phyloP scores from a whole-genome alignment of 1,140 invertebrate species.

The Tachypleus tridentatus region DNA sequence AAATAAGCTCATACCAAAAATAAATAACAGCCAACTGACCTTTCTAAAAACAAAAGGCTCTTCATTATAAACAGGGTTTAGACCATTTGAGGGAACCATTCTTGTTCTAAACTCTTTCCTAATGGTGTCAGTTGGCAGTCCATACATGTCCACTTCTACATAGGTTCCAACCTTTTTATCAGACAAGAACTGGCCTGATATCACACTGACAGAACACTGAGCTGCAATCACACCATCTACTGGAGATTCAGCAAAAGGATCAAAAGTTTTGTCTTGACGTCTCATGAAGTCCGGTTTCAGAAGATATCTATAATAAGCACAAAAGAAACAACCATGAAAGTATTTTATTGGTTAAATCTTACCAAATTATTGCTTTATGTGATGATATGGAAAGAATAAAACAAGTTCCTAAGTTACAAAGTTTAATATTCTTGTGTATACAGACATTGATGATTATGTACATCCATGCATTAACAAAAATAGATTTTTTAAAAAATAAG shows the following conservation, averaged over 20 bases:
- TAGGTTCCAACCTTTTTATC: conserved; percentile 98
- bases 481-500: too few species aligned
- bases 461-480: too few species aligned
- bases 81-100: conserved; percentile 88
- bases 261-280: conserved; percentile 86
- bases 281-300: conserved; percentile 99
- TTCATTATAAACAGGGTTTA: conserved; percentile 97
- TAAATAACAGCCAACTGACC: conserved; percentile 38
- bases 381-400: too few species aligned
- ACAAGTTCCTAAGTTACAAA: too few species aligned
- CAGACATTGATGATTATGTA: too few species aligned
- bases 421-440: too few species aligned
- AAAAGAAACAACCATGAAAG: too few species aligned
- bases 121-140: conserved; percentile 96
- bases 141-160: conserved; percentile 99
- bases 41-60: conserved; percentile 97
- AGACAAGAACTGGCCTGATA: conserved; percentile 98
- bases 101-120: conserved; percentile 94
- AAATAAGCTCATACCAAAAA: too few species aligned
- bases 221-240: conserved; percentile 99
- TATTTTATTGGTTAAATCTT: too few species aligned
- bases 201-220: conserved; percentile 93
- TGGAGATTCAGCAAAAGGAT: conserved; percentile 97
- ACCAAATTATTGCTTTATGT: too few species aligned
- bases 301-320: conserved; percentile 47